Evolutionary conservation across 1,140 invertebrate genomes (phyloP).

Genomic region (Lordiphosa mommai): DNA sequence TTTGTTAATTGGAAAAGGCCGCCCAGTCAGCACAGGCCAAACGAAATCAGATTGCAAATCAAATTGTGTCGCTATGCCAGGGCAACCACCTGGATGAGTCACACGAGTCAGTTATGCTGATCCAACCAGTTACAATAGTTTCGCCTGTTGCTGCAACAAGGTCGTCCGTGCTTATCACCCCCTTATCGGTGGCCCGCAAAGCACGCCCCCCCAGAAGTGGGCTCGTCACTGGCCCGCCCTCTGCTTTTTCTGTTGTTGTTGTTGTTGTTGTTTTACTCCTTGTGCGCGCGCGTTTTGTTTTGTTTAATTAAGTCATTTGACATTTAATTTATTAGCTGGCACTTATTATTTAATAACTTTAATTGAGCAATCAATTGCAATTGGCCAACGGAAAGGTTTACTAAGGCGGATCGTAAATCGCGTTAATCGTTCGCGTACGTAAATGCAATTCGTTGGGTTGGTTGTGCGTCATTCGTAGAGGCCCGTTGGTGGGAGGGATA

Average conservation of each 20-base stretch:
- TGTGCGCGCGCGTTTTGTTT: too few relatives aligned
- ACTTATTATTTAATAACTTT: slow-evolving; percentile 39
- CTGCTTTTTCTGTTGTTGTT: too few relatives aligned
- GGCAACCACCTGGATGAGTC: slow-evolving; percentile 43
- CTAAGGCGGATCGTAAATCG: slow-evolving; percentile 2
- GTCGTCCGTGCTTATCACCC: slow-evolving; percentile 24
- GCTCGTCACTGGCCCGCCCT: too few relatives aligned
- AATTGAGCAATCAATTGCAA: slow-evolving; percentile 46
- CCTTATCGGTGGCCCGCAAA: slow-evolving; percentile 20
- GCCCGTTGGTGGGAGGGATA: too few relatives aligned
- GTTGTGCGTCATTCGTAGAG: slow-evolving; percentile 17
- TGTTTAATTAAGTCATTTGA: slow-evolving; percentile 62
- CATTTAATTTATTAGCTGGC: slow-evolving; percentile 49
- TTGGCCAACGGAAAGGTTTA: slow-evolving; percentile 8
- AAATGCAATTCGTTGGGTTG: slow-evolving; percentile 12
- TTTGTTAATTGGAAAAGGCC: slow-evolving; percentile 26
- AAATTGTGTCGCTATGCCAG: slow-evolving; percentile 41
- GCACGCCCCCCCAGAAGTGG: slow-evolving; percentile 10
- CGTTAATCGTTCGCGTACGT: slow-evolving; percentile 2
- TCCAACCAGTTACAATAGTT: neutral
- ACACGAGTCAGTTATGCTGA: neutral
- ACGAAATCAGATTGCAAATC: slow-evolving; percentile 24
- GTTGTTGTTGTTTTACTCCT: too few relatives aligned
- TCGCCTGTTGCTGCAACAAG: slow-evolving; percentile 35
- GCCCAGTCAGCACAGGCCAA: neutral